Percentiles rank a stretch among this genome's conserved stretches.
Conservation (phyloP, 1,140 invertebrate genomes). For the Atta texana region DNA sequence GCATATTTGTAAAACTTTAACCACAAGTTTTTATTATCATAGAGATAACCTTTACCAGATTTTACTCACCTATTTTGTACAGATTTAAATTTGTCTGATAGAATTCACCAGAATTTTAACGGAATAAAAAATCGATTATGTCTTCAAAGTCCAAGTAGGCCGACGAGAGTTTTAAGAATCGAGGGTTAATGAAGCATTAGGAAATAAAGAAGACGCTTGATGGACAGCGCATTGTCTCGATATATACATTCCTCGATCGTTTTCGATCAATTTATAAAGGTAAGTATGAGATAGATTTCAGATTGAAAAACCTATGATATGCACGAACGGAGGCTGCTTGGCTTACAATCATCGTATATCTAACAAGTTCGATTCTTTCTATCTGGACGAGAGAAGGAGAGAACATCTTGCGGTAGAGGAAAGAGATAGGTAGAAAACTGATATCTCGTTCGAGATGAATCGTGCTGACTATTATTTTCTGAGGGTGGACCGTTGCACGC, state of each 20-base stretch:
- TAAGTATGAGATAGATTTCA: conserved; percentile 65
- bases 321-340: conserved; percentile 55
- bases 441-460: conserved; percentile 61
- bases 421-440: conserved; percentile 58
- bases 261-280: conserved; percentile 63
- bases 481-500: conserved; percentile 12
- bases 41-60: too few species aligned
- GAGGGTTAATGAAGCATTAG: too few species aligned
- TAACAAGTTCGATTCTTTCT: conserved; percentile 67
- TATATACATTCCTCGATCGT: not conserved
- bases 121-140: too few species aligned
- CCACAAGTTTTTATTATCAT: too few species aligned
- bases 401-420: conserved; percentile 36
- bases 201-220: not conserved
- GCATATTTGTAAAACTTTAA: too few species aligned
- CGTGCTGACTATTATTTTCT: conserved; percentile 49
- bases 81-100: too few species aligned
- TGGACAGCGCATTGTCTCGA: not conserved
- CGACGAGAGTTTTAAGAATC: too few species aligned
- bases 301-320: conserved; percentile 34
- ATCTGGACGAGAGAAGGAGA: not conserved
- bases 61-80: too few species aligned
- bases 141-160: too few species aligned
- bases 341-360: conserved; percentile 69
- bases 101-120: too few species aligned